phyloP scores from a whole-genome alignment of 2,113 vertebrate genomes.

The Xiphophorus hellerii region DNA sequence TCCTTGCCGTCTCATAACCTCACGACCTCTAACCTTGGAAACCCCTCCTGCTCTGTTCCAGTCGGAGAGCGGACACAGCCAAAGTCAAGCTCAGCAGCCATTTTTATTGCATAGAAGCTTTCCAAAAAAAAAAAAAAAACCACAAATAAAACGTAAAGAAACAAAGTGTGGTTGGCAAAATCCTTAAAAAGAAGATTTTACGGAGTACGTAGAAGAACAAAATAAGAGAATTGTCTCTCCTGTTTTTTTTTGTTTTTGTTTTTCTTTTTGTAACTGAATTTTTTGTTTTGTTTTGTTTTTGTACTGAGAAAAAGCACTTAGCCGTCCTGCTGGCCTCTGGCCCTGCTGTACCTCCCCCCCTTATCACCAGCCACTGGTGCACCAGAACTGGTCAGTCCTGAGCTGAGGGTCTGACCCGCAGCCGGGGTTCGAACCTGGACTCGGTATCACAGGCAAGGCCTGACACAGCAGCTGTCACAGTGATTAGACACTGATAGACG shows the following conservation, averaged over 20 bases:
- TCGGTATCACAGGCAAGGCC: constrained; percentile 76
- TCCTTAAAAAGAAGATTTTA: constrained; percentile 77
- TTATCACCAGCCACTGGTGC: constrained; percentile 90
- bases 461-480: constrained; percentile 78
- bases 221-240: constrained; percentile 75
- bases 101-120: constrained; percentile 78
- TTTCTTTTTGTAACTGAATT: constrained; percentile 71
- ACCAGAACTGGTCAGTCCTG: constrained; percentile 75
- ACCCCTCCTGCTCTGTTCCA: constrained; percentile 75
- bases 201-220: constrained; percentile 81
- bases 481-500: constrained; percentile 77
- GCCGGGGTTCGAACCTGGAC: constrained; percentile 74
- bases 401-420: constrained; percentile 77
- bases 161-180: constrained; percentile 76
- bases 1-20: constrained; percentile 77
- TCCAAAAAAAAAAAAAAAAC: constrained; percentile 49
- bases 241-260: constrained; percentile 53
- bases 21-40: constrained; percentile 75
- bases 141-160: constrained; percentile 65
- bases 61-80: constrained; percentile 78
- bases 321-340: constrained; percentile 94
- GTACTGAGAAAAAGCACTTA: constrained; percentile 93
- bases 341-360: constrained; percentile 89
- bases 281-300: constrained; percentile 74
- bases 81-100: constrained; percentile 83